A percentile compares a stretch with the other conserved stretches of the same genome.
These are phyloP conservation scores for Drosophila lacicola DNA, from an alignment of 2,888 invertebrate species.

Conservation along the genomic window DNA sequence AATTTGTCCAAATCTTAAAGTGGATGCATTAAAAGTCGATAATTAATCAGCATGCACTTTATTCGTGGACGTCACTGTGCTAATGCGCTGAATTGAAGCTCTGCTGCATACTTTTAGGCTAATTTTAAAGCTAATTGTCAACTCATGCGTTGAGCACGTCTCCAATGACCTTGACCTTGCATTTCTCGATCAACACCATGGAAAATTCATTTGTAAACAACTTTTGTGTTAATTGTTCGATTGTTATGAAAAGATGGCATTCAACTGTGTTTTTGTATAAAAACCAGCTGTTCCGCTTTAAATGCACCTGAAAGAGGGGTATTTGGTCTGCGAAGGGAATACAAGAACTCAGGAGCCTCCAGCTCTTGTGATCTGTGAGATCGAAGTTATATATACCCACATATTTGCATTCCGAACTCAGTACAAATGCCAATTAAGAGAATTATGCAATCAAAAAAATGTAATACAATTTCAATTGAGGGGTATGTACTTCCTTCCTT, in stretches of 20 bases:
- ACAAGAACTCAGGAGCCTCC: not conserved
- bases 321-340: not conserved
- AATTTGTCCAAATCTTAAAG: too few species aligned
- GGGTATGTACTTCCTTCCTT: not conserved
- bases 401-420: too few species aligned
- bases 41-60: not conserved
- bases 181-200: not conserved
- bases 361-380: too few species aligned
- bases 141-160: not conserved
- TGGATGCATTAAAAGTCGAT: not conserved
- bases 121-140: not conserved
- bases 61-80: conserved; percentile 17
- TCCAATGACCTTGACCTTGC: conserved; percentile 11
- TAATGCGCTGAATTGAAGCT: not conserved
- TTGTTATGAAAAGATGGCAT: not conserved
- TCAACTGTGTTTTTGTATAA: too few species aligned
- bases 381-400: too few species aligned
- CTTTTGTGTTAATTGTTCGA: not conserved
- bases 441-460: not conserved
- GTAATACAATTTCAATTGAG: not conserved
- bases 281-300: too few species aligned
- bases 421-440: too few species aligned
- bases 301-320: too few species aligned
- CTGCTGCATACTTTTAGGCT: conserved; percentile 32
- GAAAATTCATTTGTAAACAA: not conserved